Evolutionary conservation across 2,113 vertebrate genomes (phyloP).

Genomic region (Orycteropus afer): DNA sequence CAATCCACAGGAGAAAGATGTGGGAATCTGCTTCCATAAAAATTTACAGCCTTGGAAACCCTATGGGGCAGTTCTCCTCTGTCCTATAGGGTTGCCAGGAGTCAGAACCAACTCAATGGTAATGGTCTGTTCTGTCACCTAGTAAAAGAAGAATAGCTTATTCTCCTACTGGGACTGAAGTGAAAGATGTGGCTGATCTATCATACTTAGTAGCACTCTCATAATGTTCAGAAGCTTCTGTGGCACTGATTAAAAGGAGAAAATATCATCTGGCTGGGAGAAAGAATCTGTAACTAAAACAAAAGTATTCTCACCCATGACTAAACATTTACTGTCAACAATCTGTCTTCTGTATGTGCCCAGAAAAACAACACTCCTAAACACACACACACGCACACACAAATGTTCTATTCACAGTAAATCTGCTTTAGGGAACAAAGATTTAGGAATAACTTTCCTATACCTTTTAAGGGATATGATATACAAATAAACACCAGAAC

Average conservation of each 20-base stretch:
- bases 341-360: conserved; percentile 76
- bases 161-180: conserved; percentile 66
- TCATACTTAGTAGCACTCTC: conserved; percentile 67
- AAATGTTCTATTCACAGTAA: conserved; percentile 29
- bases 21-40: neutral
- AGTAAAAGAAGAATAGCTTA: conserved; percentile 51
- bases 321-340: conserved; percentile 77
- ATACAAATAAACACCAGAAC: conserved; percentile 25
- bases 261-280: conserved; percentile 76
- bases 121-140: conserved; percentile 47
- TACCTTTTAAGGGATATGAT: conserved; percentile 50
- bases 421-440: conserved; percentile 56
- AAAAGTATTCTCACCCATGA: conserved; percentile 75
- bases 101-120: neutral
- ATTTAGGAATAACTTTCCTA: conserved; percentile 58
- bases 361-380: conserved; percentile 60
- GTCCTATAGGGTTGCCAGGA: neutral
- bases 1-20: neutral
- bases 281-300: conserved; percentile 74
- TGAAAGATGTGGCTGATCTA: conserved; percentile 58
- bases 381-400: conserved; percentile 40
- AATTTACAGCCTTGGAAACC: neutral
- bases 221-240: conserved; percentile 46
- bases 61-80: neutral
- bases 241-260: conserved; percentile 69